phyloP scores from a whole-genome alignment of 2,113 vertebrate genomes.

The Xiphias gladius region DNA sequence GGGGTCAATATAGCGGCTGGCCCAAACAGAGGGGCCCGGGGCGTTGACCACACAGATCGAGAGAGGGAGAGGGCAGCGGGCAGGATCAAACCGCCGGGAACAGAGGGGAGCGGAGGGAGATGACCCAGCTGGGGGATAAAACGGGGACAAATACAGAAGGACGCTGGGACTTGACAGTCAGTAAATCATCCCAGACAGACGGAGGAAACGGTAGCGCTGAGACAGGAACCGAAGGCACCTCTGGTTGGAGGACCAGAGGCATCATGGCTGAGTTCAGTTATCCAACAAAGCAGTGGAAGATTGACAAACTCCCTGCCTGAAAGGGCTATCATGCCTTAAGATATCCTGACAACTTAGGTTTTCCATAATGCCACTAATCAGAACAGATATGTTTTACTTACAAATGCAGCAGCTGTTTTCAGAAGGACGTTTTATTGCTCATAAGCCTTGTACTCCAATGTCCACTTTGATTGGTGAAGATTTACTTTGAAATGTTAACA shows the following conservation, averaged over 20 bases:
- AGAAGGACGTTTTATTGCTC: constrained; percentile 55
- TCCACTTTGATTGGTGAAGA: constrained; percentile 30
- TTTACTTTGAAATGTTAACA: constrained; percentile 42
- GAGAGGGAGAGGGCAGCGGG: constrained; percentile 34
- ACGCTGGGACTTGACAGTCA: constrained; percentile 46
- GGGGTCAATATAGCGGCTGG: constrained; percentile 39
- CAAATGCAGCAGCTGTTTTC: constrained; percentile 59
- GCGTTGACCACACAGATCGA: constrained; percentile 36
- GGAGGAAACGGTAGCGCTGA: constrained; percentile 30
- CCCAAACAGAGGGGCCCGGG: constrained; percentile 42
- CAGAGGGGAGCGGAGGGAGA: constrained; percentile 32
- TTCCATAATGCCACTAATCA: constrained; percentile 65
- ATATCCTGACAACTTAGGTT: constrained; percentile 57
- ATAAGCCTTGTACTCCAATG: constrained; percentile 56
- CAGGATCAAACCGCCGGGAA: constrained; percentile 53
- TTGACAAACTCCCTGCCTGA: constrained; percentile 66
- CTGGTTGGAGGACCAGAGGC: constrained; percentile 47
- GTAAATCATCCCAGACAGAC: constrained; percentile 51
- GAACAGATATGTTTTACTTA: constrained; percentile 50
- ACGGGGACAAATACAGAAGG: constrained; percentile 55
- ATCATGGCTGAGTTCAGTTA: constrained; percentile 58
- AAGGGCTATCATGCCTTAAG: constrained; percentile 78
- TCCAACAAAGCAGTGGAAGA: constrained; percentile 70
- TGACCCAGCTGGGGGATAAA: constrained; percentile 34
- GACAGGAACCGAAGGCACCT: constrained; percentile 47